Evolutionary conservation across 2,888 invertebrate species (phyloP).

Genomic region (Agrilus mali): DNA sequence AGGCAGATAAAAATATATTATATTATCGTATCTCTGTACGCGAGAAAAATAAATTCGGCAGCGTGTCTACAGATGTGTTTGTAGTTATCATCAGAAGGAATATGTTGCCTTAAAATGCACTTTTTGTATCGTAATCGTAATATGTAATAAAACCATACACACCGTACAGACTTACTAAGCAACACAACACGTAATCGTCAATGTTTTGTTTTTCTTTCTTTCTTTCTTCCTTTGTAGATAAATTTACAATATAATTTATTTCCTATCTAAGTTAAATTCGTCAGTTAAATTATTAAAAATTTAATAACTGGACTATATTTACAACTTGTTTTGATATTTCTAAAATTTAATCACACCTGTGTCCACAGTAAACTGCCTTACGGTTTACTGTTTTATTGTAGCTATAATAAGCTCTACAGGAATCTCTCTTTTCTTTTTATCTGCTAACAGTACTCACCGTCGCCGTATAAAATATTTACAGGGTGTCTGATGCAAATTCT

Average conservation of each 20-base stretch:
- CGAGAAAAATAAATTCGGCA: too few relatives aligned
- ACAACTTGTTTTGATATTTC: conserved; percentile 27
- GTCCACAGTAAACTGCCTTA: neutral
- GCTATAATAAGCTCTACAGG: conserved; percentile 11
- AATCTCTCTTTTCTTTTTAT: conserved; percentile 14
- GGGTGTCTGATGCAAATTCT: conserved; percentile 18
- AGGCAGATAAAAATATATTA: too few relatives aligned
- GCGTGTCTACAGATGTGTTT: too few relatives aligned
- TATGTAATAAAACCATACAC: too few relatives aligned
- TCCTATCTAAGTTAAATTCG: conserved; percentile 39
- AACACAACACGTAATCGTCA: conserved; percentile 35
- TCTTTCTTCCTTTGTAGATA: too few relatives aligned
- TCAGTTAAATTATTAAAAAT: conserved; percentile 37
- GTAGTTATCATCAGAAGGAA: conserved; percentile 13
- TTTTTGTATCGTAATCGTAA: too few relatives aligned
- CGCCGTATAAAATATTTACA: conserved; percentile 23
- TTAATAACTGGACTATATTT: conserved; percentile 39
- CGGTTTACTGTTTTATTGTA: neutral
- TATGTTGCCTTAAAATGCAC: conserved; percentile 5
- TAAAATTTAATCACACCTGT: conserved; percentile 4
- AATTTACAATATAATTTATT: conserved; percentile 12
- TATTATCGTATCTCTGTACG: too few relatives aligned
- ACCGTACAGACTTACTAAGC: conserved; percentile 21
- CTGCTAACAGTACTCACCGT: conserved; percentile 6
- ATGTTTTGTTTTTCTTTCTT: conserved; percentile 19